Evolutionary conservation across 1,140 invertebrate species (phyloP), one percentile per base, ranked within the genome.

Genomic region (Lucilia sericata): DNA sequence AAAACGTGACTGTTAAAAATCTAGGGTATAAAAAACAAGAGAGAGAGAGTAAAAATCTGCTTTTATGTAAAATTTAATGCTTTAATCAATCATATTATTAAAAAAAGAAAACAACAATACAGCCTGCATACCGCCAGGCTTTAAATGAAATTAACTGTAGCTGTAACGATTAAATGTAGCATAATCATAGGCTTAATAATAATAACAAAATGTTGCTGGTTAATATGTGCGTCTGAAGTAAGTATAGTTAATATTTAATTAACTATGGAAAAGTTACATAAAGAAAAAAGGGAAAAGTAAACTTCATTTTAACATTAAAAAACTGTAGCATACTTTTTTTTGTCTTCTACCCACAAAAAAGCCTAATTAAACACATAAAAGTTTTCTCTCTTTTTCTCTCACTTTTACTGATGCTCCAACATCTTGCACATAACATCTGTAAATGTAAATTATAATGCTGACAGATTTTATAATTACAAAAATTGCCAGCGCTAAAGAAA

Each of bases 1-100:
- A 60, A 60, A 60, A 60, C 55, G 55, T 60, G 55, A 60, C 55
- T 60, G 55, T 60, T 60, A 60, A 60, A 60, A 60, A 60, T 60
- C 5, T n/a, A n/a, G 13, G 5, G 14, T n/a, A 7, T 30, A 30
- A 30, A 30, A 60, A 60, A n/a, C n/a, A 60, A 60, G n/a, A 60
- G 14, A 60, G 5, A 60, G 14, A 14, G 2, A 8, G 14, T n/a
- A n/a, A 60, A n/a, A 60, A 60, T 60, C n/a, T n/a, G 13, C 55
- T 60, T 60, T n/a, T 17, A 60, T n/a, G 55, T 14, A n/a, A n/a
- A 60, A 60, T 60, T 60, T 60, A 60, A 60, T 17, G n/a, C 55
- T n/a, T 60, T n/a, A 60, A 60, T 60, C 55, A 60, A 60, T 60
- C 55, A 60, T 60, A 60, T 60, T 60, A 5, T 60, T 60, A 60